These are phyloP conservation scores for Chelon labrosus DNA, from an alignment of 2,797 vertebrate species.

Conservation along the genomic window DNA sequence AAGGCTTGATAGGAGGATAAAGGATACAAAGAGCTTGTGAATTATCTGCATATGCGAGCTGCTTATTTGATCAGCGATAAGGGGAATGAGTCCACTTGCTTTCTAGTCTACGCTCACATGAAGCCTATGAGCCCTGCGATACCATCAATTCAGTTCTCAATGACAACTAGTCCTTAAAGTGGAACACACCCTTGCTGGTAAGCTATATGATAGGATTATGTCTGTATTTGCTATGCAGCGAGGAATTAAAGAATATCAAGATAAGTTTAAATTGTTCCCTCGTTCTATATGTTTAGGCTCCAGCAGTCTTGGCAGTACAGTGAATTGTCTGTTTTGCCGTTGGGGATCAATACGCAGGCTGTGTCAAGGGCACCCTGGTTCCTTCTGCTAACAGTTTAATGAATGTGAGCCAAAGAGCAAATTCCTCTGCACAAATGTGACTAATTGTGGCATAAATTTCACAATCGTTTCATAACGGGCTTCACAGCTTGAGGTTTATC, in stretches of 20 bases:
- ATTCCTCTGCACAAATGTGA: conserved; percentile 60
- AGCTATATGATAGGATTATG: conserved; percentile 68
- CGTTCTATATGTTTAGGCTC: conserved; percentile 26
- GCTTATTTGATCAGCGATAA: conserved; percentile 84
- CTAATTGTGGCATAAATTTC: conserved; percentile 79
- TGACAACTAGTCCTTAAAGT: conserved; percentile 73
- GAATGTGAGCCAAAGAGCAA: conserved; percentile 36
- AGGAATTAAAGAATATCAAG: conserved; percentile 62
- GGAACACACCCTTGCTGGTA: conserved; percentile 58
- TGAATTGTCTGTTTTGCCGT: conserved; percentile 53
- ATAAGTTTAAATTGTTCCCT: conserved; percentile 45
- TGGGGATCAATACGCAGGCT: conserved; percentile 58
- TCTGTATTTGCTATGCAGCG: conserved; percentile 63
- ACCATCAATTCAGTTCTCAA: conserved; percentile 76
- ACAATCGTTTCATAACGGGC: conserved; percentile 63
- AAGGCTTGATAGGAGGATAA: conserved; percentile 77
- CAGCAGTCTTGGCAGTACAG: conserved; percentile 14
- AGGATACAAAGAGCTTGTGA: conserved; percentile 77
- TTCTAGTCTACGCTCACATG: conserved; percentile 60
- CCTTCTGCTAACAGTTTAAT: conserved; percentile 50
- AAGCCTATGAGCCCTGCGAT: conserved; percentile 69
- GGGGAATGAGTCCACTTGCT: conserved; percentile 77
- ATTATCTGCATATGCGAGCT: conserved; percentile 81
- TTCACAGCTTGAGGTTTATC: conserved; percentile 74
- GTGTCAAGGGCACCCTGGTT: conserved; percentile 46